Evolutionary conservation across 37 sponge, comb jelly and placozoan species (phyloP), one percentile per base, ranked within the genome.

Genomic region (Haliclona indistincta): DNA sequence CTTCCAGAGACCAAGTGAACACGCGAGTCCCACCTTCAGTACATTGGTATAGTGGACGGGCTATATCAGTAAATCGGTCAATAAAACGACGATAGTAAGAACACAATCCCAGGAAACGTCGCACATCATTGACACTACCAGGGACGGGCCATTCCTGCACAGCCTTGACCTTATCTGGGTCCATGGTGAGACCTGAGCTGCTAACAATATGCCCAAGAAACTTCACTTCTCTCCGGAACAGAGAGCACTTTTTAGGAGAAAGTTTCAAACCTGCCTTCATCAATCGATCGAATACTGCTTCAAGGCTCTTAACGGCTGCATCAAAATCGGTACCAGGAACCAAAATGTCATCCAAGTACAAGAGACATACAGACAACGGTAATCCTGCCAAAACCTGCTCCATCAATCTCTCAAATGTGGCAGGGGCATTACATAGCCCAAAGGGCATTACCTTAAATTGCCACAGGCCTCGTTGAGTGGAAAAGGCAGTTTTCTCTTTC

Each of bases 391-490:
- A 64, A 4, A 75, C 74, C 38, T 58, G 63, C 4, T 81, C 82
- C 82, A 81, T 81, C 36, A 81, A 45, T 26, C 67, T 7, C 43
- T 78, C 60, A 54, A 78, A 78, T 11, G 78, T 85, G 17, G 88
- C 92, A 22, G 82, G 81, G 29, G 85, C 80, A 53, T 77, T 76
- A 42, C 74, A 73, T 25, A 77, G 30, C 3, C 89, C 80, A 60
- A 86, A 86, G 13, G 82, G 82, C 76, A 86, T 86, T 22, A 68
- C 47, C n/a, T 28, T 68, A 47, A 88, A 83, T 43, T 83, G 43
- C 32, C 35, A 89, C 5, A 89, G 55, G n/a, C 87, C 87, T 25
- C 62, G 28, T 11, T 60, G 71, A 13, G 84, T 83, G 32, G 67
- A 32, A 39, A 88, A 88, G 3, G 73, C 89, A 41, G 89, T 83